These are phyloP conservation scores for Catalaphyllia jardinei DNA, from an alignment of 64 coral and sea anemone genomes.

Conservation along the genomic window DNA sequence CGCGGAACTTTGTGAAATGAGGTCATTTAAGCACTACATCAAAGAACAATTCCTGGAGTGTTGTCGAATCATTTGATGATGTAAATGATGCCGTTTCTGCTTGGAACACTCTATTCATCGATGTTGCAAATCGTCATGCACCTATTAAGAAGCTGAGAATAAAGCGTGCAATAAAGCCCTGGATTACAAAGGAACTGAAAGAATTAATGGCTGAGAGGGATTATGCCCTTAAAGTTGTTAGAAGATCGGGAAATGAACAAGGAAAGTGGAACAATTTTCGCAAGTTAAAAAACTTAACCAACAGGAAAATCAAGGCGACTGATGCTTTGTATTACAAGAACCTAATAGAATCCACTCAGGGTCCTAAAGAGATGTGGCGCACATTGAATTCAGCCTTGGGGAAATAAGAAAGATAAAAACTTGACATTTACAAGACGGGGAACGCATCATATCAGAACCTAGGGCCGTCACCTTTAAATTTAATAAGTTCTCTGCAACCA, in stretches of 20 bases:
- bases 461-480: conserved; percentile 48
- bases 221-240: conserved; percentile 44
- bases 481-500: conserved; percentile 65
- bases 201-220: conserved; percentile 56
- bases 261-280: conserved; percentile 36
- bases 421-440: not conserved
- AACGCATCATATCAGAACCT: conserved; percentile 43
- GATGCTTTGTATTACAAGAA: conserved; percentile 50
- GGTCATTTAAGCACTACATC: conserved; percentile 60
- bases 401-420: too few species aligned
- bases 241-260: conserved; percentile 7
- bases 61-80: conserved; percentile 56
- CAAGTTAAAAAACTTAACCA: conserved; percentile 38
- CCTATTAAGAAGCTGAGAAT: conserved; percentile 34
- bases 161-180: conserved; percentile 38
- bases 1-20: conserved; percentile 23
- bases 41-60: conserved; percentile 54
- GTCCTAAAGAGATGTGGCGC: conserved; percentile 38
- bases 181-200: conserved; percentile 37
- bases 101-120: conserved; percentile 53
- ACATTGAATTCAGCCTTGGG: conserved; percentile 30
- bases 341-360: conserved; percentile 30
- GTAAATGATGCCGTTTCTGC: conserved; percentile 45
- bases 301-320: conserved; percentile 48
- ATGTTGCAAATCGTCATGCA: conserved; percentile 58